Conservation (phyloP, 2,797 vertebrate species). For the Somateria mollissima region DNA sequence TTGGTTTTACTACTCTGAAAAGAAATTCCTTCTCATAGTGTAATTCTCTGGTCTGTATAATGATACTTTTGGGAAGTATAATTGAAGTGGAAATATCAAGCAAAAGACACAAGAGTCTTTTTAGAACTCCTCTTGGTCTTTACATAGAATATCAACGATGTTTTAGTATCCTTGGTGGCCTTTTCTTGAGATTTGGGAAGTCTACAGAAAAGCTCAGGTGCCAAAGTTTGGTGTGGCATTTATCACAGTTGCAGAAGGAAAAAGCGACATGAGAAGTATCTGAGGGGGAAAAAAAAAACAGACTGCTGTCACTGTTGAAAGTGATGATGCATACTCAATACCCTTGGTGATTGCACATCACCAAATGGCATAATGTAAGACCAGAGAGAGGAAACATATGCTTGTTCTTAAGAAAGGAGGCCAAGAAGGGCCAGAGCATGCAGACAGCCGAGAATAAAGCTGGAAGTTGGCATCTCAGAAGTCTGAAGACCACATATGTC, state of each 20-base stretch:
- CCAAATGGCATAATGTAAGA: neutral
- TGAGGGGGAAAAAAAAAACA: neutral
- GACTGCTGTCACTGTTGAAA: neutral
- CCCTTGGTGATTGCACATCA: neutral
- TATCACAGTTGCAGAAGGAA: neutral
- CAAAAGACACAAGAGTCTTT: neutral
- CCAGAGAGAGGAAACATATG: neutral
- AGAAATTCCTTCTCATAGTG: neutral
- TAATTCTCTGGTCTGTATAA: neutral
- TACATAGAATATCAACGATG: neutral
- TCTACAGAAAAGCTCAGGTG: neutral
- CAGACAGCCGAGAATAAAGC: neutral
- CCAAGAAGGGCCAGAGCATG: neutral
- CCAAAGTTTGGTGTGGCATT: neutral
- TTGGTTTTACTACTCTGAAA: neutral
- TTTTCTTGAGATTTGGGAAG: neutral
- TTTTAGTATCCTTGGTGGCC: neutral
- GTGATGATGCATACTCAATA: neutral
- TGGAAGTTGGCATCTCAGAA: neutral
- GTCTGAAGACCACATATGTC: fast-evolving
- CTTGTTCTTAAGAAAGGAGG: neutral
- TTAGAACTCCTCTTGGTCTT: neutral
- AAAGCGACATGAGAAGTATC: neutral
- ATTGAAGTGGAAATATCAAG: neutral
- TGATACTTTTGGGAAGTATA: neutral